A percentile compares a stretch with the other conserved stretches of the same genome.
Conservation (phyloP, 2,888 invertebrate species). For the Endomychus coccineus region DNA sequence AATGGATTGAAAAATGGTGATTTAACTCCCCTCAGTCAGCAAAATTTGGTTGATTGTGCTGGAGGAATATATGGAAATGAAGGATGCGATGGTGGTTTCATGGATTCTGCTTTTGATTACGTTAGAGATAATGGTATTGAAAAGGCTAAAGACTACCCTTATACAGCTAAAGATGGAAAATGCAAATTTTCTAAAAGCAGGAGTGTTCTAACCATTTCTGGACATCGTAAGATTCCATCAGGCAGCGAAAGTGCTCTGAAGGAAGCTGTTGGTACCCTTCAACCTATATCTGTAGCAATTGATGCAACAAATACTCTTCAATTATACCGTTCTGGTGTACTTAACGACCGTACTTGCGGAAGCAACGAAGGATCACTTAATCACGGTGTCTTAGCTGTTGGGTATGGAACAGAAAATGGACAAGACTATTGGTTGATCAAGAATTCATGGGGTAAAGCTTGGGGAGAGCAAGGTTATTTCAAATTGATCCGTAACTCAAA, state of each 20-base stretch:
- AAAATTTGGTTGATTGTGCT: conserved; percentile 77
- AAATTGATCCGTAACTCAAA: conserved; percentile 32
- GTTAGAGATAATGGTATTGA: conserved; percentile 5
- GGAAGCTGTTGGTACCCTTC: conserved; percentile 69
- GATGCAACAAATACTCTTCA: conserved; percentile 79
- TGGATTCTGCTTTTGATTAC: conserved; percentile 5
- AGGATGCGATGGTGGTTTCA: conserved; percentile 11
- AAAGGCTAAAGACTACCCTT: conserved; percentile 9
- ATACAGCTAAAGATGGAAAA: conserved; percentile 5
- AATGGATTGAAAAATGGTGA: conserved; percentile 39
- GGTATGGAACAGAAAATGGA: conserved; percentile 56
- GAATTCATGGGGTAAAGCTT: conserved; percentile 54
- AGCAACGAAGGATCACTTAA: conserved; percentile 64
- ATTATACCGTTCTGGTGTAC: conserved; percentile 70
- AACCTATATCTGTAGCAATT: conserved; percentile 81
- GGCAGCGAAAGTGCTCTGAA: conserved; percentile 65
- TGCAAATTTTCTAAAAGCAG: conserved; percentile 14
- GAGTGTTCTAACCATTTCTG: conserved; percentile 39
- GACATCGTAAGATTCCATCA: conserved; percentile 61
- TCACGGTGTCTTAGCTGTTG: conserved; percentile 76
- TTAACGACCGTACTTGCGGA: conserved; percentile 63
- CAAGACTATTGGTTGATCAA: conserved; percentile 61
- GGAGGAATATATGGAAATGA: conserved; percentile 1
- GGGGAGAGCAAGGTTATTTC: conserved; percentile 33
- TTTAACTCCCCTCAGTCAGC: conserved; percentile 55